These are phyloP conservation scores for Calidris pygmaea DNA, from an alignment of 2,113 vertebrate species.

Conservation along the genomic window DNA sequence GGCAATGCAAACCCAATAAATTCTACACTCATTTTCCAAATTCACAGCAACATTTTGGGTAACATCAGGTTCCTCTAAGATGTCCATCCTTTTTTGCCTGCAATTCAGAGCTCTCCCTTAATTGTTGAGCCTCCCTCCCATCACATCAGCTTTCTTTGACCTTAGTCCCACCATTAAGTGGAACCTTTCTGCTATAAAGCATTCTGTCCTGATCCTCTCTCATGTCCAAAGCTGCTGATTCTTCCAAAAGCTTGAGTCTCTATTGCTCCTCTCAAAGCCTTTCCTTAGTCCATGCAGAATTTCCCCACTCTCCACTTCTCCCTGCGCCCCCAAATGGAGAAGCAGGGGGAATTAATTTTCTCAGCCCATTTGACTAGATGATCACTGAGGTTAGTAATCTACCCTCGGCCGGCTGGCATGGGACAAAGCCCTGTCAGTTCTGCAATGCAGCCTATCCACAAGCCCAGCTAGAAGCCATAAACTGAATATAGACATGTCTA, in stretches of 20 bases:
- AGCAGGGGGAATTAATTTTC: neutral
- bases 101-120: neutral
- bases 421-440: neutral
- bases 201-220: neutral
- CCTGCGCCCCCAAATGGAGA: neutral
- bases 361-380: neutral
- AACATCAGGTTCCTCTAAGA: neutral
- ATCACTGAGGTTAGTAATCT: neutral
- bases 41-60: neutral
- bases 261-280: neutral
- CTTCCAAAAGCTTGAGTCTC: neutral
- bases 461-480: neutral
- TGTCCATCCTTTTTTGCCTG: neutral
- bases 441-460: neutral
- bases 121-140: neutral
- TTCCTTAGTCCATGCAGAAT: neutral
- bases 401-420: neutral
- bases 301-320: neutral
- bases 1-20: neutral
- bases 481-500: neutral
- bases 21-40: neutral
- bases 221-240: neutral
- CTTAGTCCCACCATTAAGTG: neutral
- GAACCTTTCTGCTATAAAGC: neutral
- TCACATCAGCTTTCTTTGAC: neutral